Percentiles rank a stretch among this genome's conserved stretches.
Evolutionary conservation across 2,888 invertebrate species (phyloP).

Genomic region (Cheilosia grossa): DNA sequence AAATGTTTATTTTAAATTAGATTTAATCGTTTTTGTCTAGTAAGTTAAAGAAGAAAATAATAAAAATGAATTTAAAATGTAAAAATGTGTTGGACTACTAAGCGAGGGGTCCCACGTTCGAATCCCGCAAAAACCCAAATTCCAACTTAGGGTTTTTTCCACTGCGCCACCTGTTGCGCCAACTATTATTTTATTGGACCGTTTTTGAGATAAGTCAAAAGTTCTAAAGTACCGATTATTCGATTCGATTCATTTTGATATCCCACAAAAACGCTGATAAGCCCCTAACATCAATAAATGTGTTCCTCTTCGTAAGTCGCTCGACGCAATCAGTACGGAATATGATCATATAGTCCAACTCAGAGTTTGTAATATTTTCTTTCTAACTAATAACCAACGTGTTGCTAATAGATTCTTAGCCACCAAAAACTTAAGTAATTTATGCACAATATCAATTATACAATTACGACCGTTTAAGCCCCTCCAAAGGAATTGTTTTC

Average conservation of each 20-base stretch:
- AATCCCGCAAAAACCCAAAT: no score
- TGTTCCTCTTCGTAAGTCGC: neutral
- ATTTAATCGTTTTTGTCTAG: no score
- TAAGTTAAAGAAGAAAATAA: no score
- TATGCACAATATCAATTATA: neutral
- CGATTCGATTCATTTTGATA: neutral
- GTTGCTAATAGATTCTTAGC: neutral
- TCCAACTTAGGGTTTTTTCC: no score
- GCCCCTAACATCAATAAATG: neutral
- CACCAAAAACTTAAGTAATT: neutral
- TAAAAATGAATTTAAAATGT: no score
- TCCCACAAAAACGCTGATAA: neutral
- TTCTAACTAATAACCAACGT: neutral
- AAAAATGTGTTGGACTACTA: no score
- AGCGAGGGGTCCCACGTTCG: no score
- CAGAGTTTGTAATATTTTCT: neutral
- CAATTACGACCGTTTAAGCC: neutral
- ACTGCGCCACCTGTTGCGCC: no score
- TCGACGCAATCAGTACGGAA: neutral
- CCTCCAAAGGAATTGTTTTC: neutral
- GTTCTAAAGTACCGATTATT: no score
- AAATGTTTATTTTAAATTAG: no score
- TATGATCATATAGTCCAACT: neutral
- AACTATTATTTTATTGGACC: no score
- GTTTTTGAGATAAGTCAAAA: no score